phyloP scores from a whole-genome alignment of 2,888 invertebrate species.

The Spilosoma lubricipeda region DNA sequence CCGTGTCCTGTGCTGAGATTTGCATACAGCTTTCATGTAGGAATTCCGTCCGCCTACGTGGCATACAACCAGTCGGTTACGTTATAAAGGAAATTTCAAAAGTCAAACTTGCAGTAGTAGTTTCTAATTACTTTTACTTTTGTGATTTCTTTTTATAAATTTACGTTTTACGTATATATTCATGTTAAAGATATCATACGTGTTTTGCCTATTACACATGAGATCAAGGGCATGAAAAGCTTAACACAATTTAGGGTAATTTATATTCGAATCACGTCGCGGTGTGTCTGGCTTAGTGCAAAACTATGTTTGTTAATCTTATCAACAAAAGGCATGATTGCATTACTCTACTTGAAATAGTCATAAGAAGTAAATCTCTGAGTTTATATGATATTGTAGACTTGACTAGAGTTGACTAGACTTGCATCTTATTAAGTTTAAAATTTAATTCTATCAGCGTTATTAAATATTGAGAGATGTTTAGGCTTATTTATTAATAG shows the following conservation, averaged over 20 bases:
- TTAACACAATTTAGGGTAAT: background rate
- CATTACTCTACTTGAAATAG: background rate
- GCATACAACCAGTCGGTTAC: background rate
- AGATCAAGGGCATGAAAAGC: background rate
- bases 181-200: background rate
- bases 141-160: background rate
- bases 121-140: background rate
- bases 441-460: background rate
- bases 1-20: background rate
- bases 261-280: slow-evolving; percentile 28
- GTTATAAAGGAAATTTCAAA: background rate
- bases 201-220: background rate
- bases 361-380: background rate
- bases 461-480: background rate
- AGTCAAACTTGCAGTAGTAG: too few species aligned
- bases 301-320: slow-evolving; percentile 27
- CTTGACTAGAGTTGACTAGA: too few species aligned
- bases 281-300: slow-evolving; percentile 29
- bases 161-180: background rate
- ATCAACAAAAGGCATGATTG: slow-evolving; percentile 13
- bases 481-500: background rate
- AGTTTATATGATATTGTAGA: background rate
- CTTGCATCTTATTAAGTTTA: background rate
- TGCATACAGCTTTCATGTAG: background rate
- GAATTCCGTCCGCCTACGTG: background rate